Percentiles rank a stretch among this genome's conserved stretches.
These are phyloP conservation scores for Colletes latitarsis DNA, from an alignment of 1,140 invertebrate genomes.

Conservation along the genomic window DNA sequence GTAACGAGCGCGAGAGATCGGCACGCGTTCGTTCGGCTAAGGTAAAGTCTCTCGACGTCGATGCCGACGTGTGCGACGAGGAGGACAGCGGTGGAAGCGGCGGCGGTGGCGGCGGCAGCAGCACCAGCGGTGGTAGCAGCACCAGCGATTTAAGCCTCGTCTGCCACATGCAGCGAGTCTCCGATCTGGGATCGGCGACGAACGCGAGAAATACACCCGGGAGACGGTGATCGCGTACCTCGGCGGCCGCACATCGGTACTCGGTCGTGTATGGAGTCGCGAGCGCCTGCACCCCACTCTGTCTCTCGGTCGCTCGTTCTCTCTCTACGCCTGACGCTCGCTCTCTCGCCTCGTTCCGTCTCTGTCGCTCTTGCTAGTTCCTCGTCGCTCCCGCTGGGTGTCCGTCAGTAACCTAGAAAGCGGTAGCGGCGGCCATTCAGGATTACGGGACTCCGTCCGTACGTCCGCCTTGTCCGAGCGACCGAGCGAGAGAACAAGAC, in stretches of 20 bases:
- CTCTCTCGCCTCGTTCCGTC: slow-evolving; percentile 16
- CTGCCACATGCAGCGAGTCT: slow-evolving; percentile 40
- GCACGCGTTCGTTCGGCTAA: slow-evolving; percentile 36
- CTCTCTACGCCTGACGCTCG: slow-evolving; percentile 17
- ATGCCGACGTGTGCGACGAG: slow-evolving; percentile 44
- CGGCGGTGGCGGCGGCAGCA: background rate
- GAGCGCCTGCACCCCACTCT: slow-evolving; percentile 23
- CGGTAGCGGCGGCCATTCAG: slow-evolving; percentile 73
- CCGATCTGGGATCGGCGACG: slow-evolving; percentile 48
- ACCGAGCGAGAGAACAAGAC: slow-evolving; percentile 21
- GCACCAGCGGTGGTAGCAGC: slow-evolving; percentile 32
- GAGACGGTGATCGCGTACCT: slow-evolving; percentile 52
- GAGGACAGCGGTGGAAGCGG: slow-evolving; percentile 11
- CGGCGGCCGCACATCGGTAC: slow-evolving; percentile 56
- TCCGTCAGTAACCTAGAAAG: slow-evolving; percentile 78
- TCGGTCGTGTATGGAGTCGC: slow-evolving; percentile 30
- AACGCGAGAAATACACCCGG: slow-evolving; percentile 44
- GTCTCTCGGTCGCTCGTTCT: slow-evolving; percentile 27
- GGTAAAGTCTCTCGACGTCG: slow-evolving; percentile 43
- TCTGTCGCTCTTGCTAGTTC: slow-evolving; percentile 31
- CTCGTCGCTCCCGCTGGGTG: slow-evolving; percentile 47
- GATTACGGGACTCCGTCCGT: slow-evolving; percentile 74
- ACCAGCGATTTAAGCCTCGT: slow-evolving; percentile 45
- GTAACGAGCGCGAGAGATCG: slow-evolving; percentile 11
- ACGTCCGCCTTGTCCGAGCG: slow-evolving; percentile 62